Percentiles rank a stretch among this genome's conserved stretches.
phyloP scores from a whole-genome alignment of 1,140 invertebrate species.

The Battus philenor region DNA sequence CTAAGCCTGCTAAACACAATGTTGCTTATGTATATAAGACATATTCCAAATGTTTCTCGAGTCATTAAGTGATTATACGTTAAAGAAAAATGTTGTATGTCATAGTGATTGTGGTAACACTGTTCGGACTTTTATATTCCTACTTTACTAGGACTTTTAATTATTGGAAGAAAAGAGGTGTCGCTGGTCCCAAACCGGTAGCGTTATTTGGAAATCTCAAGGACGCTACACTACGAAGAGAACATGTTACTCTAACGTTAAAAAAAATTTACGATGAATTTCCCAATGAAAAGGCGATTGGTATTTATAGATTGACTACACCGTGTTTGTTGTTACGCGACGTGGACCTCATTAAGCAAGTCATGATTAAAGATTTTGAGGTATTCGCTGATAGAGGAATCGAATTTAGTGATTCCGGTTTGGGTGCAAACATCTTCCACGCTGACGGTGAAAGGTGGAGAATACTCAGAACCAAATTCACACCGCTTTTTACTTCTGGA shows the following conservation, averaged over 20 bases:
- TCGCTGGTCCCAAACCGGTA: constrained; percentile 23
- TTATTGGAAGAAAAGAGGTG: constrained; percentile 31
- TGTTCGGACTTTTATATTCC: too few species aligned
- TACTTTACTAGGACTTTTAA: constrained; percentile 29
- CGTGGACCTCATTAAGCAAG: constrained; percentile 77
- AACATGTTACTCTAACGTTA: constrained; percentile 22
- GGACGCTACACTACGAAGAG: constrained; percentile 22
- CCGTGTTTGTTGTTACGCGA: constrained; percentile 75
- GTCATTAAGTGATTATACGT: too few species aligned
- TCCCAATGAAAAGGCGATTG: constrained; percentile 45
- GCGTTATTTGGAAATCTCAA: constrained; percentile 30
- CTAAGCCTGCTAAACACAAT: too few species aligned
- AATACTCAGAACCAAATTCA: constrained; percentile 71
- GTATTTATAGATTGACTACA: constrained; percentile 48
- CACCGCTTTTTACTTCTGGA: constrained; percentile 77
- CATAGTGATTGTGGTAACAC: too few species aligned
- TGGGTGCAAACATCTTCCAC: constrained; percentile 65
- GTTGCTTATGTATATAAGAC: too few species aligned
- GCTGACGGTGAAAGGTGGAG: constrained; percentile 75
- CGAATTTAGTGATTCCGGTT: constrained; percentile 68
- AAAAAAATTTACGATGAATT: constrained; percentile 31
- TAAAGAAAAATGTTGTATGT: too few species aligned
- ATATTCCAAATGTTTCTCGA: too few species aligned
- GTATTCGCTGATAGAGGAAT: constrained; percentile 54
- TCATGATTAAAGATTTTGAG: constrained; percentile 76